These are phyloP conservation scores for Triplophysa tibetana DNA, from an alignment of 2,113 vertebrate species.

Conservation along the genomic window DNA sequence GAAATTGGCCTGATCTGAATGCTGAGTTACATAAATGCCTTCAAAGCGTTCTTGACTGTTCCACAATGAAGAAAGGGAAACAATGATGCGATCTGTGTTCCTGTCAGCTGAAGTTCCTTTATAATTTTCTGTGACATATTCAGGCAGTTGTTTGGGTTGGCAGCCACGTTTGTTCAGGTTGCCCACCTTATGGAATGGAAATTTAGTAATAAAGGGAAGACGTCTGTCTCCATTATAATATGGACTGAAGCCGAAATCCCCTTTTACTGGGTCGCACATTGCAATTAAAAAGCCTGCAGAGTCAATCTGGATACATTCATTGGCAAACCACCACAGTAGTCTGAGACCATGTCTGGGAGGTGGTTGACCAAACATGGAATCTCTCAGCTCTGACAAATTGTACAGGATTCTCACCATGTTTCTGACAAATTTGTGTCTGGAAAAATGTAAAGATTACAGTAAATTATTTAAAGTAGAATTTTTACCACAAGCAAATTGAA, in stretches of 20 bases:
- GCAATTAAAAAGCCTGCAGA: too few relatives aligned
- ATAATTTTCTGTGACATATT: background rate
- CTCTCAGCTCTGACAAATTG: background rate
- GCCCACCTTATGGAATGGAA: conserved; percentile 40
- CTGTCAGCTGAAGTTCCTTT: fast-evolving
- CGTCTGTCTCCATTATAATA: conserved; percentile 17
- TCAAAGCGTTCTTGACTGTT: background rate
- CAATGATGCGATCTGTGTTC: conserved; percentile 39
- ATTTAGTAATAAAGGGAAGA: background rate
- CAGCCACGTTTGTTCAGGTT: background rate
- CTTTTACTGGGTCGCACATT: background rate
- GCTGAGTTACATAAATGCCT: conserved; percentile 26
- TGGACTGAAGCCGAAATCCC: conserved; percentile 8
- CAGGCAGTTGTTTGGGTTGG: background rate
- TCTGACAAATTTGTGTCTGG: background rate
- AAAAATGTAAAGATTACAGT: too few relatives aligned
- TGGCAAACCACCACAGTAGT: conserved; percentile 43
- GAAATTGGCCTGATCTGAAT: background rate
- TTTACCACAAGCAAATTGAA: too few relatives aligned
- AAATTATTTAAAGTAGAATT: too few relatives aligned
- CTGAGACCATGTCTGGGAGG: conserved; percentile 35
- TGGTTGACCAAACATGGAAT: conserved; percentile 28
- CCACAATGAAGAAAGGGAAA: background rate
- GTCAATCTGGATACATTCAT: background rate
- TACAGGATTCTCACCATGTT: conserved; percentile 23